Evolutionary conservation across 2,797 vertebrate species (phyloP), one percentile per base, ranked within the genome.

Genomic region (Urophycis tenuis): DNA sequence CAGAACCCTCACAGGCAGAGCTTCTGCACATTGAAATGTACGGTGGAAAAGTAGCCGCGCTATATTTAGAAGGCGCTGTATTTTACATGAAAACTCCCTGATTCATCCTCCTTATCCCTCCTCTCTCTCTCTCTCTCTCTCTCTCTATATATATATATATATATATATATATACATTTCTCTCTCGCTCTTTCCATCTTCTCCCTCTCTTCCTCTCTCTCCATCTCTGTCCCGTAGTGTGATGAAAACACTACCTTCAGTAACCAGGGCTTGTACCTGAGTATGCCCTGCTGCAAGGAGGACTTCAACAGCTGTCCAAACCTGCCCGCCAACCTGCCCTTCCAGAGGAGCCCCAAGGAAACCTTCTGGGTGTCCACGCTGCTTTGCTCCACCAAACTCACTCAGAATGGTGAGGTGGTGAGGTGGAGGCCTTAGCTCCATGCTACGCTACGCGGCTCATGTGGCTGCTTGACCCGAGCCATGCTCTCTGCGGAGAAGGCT

Each of bases 381-480:
- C 96, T 99, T 73, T 99, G 96, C 80, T 99, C 98, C 83, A 99
- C 97, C 88, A 99, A 99, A 88, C 94, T 99, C 85, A 99, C 98
- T 12, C 98, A 99, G 86, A 99, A 99, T 7, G 98, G 98, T 99
- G 93, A 29, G 19, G 39, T 41, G 39, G 39, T 41, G 39, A 12
- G 39, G n/a, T n/a, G n/a, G 3, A 22, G 1, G 45, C 5, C 19
- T 8, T 1, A n/a, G 19, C 5, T 53, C 17, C 4, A 53, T 53
- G 45, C 45, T 17, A 53, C 2, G 45, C 45, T 53, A 53, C 45
- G 22, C 1, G 45, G 45, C 17, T 53, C 45, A 41, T n/a, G n/a
- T n/a, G 17, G 39, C 39, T 41, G 39, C 14, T 12, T 14, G 39
- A 41, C 39, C 17, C 39, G 5, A 41, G 39, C 39, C 11, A 12